A percentile compares a stretch with the other conserved stretches of the same genome.
These are phyloP conservation scores for Hyperoplus immaculatus DNA, from an alignment of 2,797 vertebrate genomes.

Conservation along the genomic window DNA sequence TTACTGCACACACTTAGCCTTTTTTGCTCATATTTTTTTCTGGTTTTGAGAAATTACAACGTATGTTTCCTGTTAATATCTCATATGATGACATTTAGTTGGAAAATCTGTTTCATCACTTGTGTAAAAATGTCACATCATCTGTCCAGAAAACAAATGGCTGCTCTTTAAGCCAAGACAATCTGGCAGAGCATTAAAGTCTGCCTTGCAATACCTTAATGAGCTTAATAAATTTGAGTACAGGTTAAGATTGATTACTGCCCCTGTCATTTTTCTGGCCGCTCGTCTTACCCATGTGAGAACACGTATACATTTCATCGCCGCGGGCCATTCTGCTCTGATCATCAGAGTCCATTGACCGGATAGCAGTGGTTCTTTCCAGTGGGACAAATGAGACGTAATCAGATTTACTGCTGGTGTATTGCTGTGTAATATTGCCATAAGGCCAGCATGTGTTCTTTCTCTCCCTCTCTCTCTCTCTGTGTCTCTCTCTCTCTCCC, in stretches of 20 bases:
- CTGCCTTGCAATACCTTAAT: conserved; percentile 38
- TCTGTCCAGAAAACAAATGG: conserved; percentile 47
- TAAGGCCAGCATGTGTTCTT: conserved; percentile 42
- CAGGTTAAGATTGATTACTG: conserved; percentile 45
- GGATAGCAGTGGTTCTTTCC: conserved; percentile 44
- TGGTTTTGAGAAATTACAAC: conserved; percentile 31
- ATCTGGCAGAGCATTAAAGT: conserved; percentile 53
- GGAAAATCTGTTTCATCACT: conserved; percentile 24
- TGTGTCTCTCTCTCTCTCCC: too few relatives aligned
- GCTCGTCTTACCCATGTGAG: not conserved
- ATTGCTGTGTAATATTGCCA: conserved; percentile 54
- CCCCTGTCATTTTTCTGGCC: conserved; percentile 35
- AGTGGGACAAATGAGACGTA: conserved; percentile 62
- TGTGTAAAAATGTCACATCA: conserved; percentile 38
- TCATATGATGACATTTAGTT: conserved; percentile 51
- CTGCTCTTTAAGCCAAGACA: conserved; percentile 29
- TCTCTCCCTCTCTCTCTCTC: not conserved
- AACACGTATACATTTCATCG: conserved; percentile 43
- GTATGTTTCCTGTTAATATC: conserved; percentile 55
- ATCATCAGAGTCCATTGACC: conserved; percentile 44
- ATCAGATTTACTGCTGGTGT: conserved; percentile 55
- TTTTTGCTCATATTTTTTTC: conserved; percentile 10
- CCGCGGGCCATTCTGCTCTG: conserved; percentile 42
- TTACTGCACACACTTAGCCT: not conserved
- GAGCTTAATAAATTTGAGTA: conserved; percentile 50